Evolutionary conservation across 2,113 vertebrate genomes (phyloP).

Genomic region (Plotosus lineatus): DNA sequence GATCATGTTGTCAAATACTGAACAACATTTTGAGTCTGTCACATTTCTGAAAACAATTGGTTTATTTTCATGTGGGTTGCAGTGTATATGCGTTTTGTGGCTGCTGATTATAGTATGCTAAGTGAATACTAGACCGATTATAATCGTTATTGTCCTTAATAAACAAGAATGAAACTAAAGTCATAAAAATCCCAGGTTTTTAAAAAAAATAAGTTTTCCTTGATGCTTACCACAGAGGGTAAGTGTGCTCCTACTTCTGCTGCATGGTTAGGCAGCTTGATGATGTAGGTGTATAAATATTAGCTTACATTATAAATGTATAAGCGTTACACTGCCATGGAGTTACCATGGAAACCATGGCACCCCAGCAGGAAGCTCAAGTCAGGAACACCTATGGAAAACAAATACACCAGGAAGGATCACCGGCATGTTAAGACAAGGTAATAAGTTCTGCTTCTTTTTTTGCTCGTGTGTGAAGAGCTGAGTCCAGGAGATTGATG

Average conservation of each 20-base stretch:
- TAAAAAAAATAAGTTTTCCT: too few relatives aligned
- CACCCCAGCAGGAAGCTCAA: neutral
- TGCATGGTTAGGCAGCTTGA: neutral
- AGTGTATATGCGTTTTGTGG: too few relatives aligned
- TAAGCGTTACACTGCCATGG: neutral
- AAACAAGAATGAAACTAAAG: too few relatives aligned
- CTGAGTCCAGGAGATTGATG: constrained; percentile 61
- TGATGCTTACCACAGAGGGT: neutral
- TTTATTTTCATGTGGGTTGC: too few relatives aligned
- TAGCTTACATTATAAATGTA: neutral
- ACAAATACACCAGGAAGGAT: neutral
- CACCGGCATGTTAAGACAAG: constrained; percentile 19
- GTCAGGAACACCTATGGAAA: neutral
- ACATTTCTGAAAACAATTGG: too few relatives aligned
- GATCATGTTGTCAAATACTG: too few relatives aligned
- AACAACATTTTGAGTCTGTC: too few relatives aligned
- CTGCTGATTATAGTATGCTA: too few relatives aligned
- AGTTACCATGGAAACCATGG: neutral
- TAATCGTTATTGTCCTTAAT: too few relatives aligned
- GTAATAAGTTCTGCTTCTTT: constrained; percentile 2
- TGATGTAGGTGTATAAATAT: neutral
- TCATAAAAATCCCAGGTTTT: too few relatives aligned
- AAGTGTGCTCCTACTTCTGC: neutral
- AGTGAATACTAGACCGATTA: too few relatives aligned
- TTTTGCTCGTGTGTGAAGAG: constrained; percentile 49